These are phyloP conservation scores for Morpho deidamia DNA, from an alignment of 2,888 invertebrate genomes.

Conservation along the genomic window DNA sequence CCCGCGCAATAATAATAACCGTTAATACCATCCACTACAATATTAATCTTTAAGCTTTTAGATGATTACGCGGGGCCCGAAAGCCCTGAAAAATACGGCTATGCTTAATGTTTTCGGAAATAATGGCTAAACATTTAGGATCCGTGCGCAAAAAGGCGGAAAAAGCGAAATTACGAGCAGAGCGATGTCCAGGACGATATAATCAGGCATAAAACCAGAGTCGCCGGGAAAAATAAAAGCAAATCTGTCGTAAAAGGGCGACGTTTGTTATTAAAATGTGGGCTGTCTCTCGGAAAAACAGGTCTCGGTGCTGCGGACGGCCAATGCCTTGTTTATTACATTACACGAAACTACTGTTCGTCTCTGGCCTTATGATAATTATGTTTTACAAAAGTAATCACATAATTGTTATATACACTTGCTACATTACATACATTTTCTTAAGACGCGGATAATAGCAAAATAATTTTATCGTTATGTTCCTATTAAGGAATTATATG, in stretches of 20 bases:
- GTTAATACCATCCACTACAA: constrained; percentile 6
- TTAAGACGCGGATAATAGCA: too few species aligned
- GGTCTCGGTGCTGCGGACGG: constrained; percentile 6
- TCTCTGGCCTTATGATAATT: too few species aligned
- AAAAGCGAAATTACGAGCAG: constrained; percentile 24
- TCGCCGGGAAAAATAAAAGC: constrained; percentile 22
- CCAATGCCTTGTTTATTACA: constrained; percentile 1
- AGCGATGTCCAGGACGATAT: constrained; percentile 28
- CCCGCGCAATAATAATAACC: background rate
- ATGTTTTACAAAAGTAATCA: too few species aligned
- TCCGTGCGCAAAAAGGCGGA: constrained; percentile 16
- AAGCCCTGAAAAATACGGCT: constrained; percentile 1
- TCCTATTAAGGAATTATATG: too few species aligned
- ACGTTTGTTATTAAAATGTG: constrained; percentile 26
- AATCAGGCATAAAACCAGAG: constrained; percentile 27
- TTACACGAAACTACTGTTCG: too few species aligned
- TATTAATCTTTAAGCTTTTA: constrained; percentile 11
- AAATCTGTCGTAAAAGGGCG: constrained; percentile 26
- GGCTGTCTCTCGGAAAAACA: constrained; percentile 17
- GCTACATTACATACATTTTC: too few species aligned
- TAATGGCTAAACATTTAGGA: constrained; percentile 18
- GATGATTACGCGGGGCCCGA: constrained; percentile 6
- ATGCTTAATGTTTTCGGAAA: constrained; percentile 11
- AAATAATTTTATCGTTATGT: too few species aligned
- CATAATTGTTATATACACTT: too few species aligned